Conservation (phyloP, 2,797 vertebrate species). For the Spea hammondii region DNA sequence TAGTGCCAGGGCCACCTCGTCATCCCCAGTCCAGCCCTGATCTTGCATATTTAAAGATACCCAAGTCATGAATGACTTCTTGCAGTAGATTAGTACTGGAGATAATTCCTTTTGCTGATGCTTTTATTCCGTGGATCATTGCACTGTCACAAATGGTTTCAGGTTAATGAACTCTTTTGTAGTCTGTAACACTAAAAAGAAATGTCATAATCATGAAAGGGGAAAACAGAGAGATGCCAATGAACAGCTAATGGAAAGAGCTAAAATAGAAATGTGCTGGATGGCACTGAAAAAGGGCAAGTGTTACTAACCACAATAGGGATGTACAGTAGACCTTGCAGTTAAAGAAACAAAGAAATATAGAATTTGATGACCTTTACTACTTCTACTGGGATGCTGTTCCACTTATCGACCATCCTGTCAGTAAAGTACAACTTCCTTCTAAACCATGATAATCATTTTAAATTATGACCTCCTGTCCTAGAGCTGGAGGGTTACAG, state of each 20-base stretch:
- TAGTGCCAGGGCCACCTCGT: too few relatives aligned
- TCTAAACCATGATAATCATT: too few relatives aligned
- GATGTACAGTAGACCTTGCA: neutral
- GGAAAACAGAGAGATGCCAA: neutral
- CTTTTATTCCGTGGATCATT: neutral
- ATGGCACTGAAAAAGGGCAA: too few relatives aligned
- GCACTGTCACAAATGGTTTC: constrained; percentile 2
- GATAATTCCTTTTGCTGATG: neutral
- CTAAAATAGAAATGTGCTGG: constrained; percentile 1
- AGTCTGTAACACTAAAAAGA: constrained; percentile 16
- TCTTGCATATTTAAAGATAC: too few relatives aligned
- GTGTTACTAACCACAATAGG: neutral
- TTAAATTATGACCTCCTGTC: too few relatives aligned
- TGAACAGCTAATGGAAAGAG: neutral
- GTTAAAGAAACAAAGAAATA: too few relatives aligned
- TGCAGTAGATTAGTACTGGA: constrained; percentile 2
- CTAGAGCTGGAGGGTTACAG: too few relatives aligned
- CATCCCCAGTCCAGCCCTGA: too few relatives aligned
- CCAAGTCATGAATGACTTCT: neutral
- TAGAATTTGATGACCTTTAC: too few relatives aligned
- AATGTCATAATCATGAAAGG: constrained; percentile 24
- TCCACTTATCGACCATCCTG: too few relatives aligned
- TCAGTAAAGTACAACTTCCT: too few relatives aligned
- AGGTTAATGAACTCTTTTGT: constrained; percentile 37
- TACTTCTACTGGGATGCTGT: too few relatives aligned